A percentile compares a stretch with the other conserved stretches of the same genome.
Conservation (phyloP, 2,888 invertebrate species). For the Megalurothrips usitatus region DNA sequence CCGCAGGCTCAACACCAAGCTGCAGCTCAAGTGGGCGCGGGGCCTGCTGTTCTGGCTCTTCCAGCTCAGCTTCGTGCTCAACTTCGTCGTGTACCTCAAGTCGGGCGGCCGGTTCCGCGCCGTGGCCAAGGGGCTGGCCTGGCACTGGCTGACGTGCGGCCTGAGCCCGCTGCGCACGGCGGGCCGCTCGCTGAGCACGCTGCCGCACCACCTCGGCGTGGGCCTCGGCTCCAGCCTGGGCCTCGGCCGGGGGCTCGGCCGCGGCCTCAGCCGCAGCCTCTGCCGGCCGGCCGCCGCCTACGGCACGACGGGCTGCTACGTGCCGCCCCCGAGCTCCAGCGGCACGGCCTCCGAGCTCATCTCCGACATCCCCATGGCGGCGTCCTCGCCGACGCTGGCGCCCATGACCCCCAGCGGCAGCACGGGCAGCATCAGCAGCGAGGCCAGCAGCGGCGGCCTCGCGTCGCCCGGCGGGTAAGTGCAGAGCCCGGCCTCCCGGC, state of each 20-base stretch:
- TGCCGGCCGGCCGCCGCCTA: not conserved
- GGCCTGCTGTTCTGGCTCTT: slow-evolving; percentile 46
- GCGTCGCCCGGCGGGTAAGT: not conserved
- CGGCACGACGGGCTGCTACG: not conserved
- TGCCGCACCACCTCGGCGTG: not conserved
- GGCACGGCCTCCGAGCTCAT: no score
- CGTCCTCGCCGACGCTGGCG: not conserved
- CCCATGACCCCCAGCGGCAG: not conserved
- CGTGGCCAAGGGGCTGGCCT: slow-evolving; percentile 37
- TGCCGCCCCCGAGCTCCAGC: not conserved
- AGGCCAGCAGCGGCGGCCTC: not conserved
- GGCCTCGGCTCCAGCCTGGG: not conserved
- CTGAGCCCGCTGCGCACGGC: not conserved
- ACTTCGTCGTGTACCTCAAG: slow-evolving; percentile 46
- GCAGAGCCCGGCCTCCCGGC: no score
- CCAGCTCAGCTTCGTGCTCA: slow-evolving; percentile 46
- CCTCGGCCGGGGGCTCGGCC: no score
- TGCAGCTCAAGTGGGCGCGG: slow-evolving; percentile 45
- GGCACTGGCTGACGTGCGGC: slow-evolving; percentile 35
- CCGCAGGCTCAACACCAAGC: slow-evolving; percentile 44
- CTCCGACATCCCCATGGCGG: not conserved
- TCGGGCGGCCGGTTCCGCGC: slow-evolving; percentile 45
- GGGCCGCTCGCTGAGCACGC: not conserved
- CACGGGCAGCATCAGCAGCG: slow-evolving; percentile 8
- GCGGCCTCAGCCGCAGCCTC: not conserved